Percentiles rank a stretch among this genome's conserved stretches.
These are phyloP conservation scores for Polyommatus iphigenia DNA, from an alignment of 2,888 invertebrate species.

Conservation along the genomic window DNA sequence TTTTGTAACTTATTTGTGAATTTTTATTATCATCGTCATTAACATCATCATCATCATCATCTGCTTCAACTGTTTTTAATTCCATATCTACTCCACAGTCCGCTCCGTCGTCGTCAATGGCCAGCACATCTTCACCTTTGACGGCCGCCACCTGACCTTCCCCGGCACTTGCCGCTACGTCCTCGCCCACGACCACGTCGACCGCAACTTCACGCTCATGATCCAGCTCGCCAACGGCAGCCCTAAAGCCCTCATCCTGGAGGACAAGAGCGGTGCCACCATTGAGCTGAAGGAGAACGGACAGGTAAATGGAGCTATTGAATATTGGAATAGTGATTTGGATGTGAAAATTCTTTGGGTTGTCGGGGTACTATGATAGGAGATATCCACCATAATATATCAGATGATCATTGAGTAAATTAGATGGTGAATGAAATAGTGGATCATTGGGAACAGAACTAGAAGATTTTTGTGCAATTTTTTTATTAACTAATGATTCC, in stretches of 20 bases:
- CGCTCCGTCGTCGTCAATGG: constrained; percentile 87
- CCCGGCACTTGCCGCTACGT: constrained; percentile 92
- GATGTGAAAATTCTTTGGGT: not conserved
- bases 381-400: no score
- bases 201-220: constrained; percentile 92
- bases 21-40: no score
- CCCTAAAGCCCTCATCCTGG: constrained; percentile 84
- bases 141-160: constrained; percentile 89
- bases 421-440: no score
- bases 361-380: no score
- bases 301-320: constrained; percentile 62
- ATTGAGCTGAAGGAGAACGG: constrained; percentile 83
- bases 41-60: not conserved
- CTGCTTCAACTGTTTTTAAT: not conserved
- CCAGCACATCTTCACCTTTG: constrained; percentile 93
- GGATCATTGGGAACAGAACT: no score
- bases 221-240: constrained; percentile 86
- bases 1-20: no score
- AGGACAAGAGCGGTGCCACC: constrained; percentile 83
- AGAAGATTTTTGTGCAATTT: no score
- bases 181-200: constrained; percentile 89
- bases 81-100: constrained; percentile 60
- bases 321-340: not conserved
- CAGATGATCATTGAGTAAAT: no score
- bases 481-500: no score